Evolutionary conservation across 53 echinoderm and acorn worm genomes (phyloP).

Genomic region (Mesocentrotus franciscanus): DNA sequence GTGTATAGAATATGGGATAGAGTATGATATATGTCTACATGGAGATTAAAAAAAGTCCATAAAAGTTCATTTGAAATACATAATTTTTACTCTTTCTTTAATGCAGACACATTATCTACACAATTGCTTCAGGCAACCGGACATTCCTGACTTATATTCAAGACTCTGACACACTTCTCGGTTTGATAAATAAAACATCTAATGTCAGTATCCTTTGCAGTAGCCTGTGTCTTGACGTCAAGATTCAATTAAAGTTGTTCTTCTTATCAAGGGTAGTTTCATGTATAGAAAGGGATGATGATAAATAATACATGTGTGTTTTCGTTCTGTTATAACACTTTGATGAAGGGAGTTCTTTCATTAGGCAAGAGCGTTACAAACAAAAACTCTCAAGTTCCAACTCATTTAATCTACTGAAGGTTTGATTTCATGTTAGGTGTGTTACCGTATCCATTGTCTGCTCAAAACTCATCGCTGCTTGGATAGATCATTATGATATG

Average conservation of each 20-base stretch:
- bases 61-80: no score
- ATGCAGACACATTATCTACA: neutral
- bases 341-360: neutral
- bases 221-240: no score
- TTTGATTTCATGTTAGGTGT: neutral
- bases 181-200: no score
- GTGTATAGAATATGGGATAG: no score
- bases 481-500: neutral
- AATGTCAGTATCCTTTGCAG: no score
- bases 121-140: neutral
- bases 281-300: neutral
- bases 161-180: no score
- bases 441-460: neutral
- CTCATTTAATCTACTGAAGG: neutral
- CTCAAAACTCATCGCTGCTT: neutral
- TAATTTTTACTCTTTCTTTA: neutral
- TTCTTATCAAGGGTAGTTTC: neutral
- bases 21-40: neutral
- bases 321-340: neutral
- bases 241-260: no score
- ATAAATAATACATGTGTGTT: no score
- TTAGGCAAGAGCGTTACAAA: neutral
- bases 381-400: neutral
- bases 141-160: neutral
- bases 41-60: neutral